phyloP scores from a whole-genome alignment of 2,113 vertebrate genomes.

The Heliornis fulica region DNA sequence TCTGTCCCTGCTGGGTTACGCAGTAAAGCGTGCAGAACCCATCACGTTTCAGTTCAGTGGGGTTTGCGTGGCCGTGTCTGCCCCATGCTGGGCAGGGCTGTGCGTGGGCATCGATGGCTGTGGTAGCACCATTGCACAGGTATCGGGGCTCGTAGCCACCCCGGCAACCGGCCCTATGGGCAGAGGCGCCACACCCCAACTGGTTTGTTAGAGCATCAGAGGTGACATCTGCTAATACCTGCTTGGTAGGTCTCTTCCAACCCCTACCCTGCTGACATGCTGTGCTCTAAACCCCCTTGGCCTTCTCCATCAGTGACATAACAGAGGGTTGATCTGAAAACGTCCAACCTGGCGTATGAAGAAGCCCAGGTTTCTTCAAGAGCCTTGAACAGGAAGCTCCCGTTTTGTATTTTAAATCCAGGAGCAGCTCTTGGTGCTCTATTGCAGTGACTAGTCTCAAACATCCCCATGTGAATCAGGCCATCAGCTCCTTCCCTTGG shows the following conservation, averaged over 20 bases:
- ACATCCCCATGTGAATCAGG: rapidly evolving
- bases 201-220: rapidly evolving
- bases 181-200: too few relatives aligned
- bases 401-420: not conserved
- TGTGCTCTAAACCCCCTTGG: not conserved
- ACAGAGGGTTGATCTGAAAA: not conserved
- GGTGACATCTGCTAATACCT: not conserved
- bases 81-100: rapidly evolving
- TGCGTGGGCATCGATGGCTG: too few relatives aligned
- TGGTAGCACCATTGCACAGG: too few relatives aligned
- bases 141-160: rapidly evolving
- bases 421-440: not conserved
- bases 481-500: not conserved
- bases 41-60: rapidly evolving
- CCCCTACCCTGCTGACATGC: too few relatives aligned
- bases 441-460: not conserved
- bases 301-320: not conserved
- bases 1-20: rapidly evolving
- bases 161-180: not conserved
- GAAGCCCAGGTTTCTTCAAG: not conserved
- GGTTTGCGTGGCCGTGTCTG: not conserved
- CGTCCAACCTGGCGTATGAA: rapidly evolving
- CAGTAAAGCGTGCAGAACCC: not conserved
- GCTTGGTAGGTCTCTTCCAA: too few relatives aligned
- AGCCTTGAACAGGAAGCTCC: not conserved